A percentile compares a stretch with the other conserved stretches of the same genome.
phyloP scores from a whole-genome alignment of 1,140 invertebrate genomes.

The Megalonaias nervosa region DNA sequence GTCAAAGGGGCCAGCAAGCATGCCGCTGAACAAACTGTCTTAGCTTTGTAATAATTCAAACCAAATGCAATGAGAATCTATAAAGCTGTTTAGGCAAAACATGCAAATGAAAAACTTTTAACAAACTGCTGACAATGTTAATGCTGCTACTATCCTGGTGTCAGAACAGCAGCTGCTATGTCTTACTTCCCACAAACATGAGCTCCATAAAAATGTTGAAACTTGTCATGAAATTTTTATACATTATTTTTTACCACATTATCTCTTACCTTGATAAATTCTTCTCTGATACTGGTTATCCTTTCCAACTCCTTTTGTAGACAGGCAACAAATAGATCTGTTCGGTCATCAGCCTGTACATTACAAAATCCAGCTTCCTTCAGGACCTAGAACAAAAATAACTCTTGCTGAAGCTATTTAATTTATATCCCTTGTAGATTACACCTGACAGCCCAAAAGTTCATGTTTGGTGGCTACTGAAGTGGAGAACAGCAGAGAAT shows the following conservation, averaged over 20 bases:
- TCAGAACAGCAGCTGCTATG: neutral
- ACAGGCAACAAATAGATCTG: constrained; percentile 74
- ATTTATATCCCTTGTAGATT: neutral
- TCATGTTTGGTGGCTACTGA: no score
- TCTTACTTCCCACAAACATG: neutral
- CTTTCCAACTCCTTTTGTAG: constrained; percentile 73
- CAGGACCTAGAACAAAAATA: constrained; percentile 57
- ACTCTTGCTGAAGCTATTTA: neutral
- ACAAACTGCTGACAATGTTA: neutral
- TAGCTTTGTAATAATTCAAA: neutral
- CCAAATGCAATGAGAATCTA: neutral
- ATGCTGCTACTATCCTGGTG: no score
- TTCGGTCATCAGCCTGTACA: constrained; percentile 74
- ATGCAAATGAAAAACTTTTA: no score
- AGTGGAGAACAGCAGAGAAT: no score
- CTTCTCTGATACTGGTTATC: constrained; percentile 70
- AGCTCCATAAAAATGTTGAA: neutral
- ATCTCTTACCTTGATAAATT: constrained; percentile 72
- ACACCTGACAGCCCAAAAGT: no score
- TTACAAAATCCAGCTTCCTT: constrained; percentile 74
- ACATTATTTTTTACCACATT: constrained; percentile 51
- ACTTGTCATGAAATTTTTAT: neutral
- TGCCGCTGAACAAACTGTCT: no score
- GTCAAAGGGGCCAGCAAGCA: neutral
- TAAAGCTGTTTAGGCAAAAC: neutral